phyloP scores from a whole-genome alignment of 1,140 invertebrate genomes.

The Plutomurus gul region DNA sequence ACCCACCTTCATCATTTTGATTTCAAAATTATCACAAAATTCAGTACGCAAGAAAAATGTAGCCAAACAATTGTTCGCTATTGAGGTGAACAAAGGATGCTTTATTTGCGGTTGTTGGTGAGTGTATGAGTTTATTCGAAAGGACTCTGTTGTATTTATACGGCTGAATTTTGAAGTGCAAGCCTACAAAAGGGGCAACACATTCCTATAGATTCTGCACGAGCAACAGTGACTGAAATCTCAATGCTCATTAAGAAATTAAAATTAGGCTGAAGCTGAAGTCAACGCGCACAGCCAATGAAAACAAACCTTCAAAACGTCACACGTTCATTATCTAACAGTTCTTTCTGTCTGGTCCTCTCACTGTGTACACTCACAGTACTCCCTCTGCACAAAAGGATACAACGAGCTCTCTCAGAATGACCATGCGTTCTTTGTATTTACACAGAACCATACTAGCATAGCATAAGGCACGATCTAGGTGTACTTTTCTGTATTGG shows the following conservation, averaged over 20 bases:
- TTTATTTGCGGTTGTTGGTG: neutral
- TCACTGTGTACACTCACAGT: too few relatives aligned
- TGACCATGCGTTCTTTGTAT: too few relatives aligned
- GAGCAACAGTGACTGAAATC: neutral
- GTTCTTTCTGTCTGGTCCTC: too few relatives aligned
- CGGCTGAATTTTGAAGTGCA: neutral
- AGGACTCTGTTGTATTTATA: neutral
- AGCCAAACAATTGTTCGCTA: neutral
- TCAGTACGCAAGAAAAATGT: neutral
- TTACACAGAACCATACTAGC: too few relatives aligned
- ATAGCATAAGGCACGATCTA: too few relatives aligned
- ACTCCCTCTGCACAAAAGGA: too few relatives aligned
- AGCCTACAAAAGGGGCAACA: too few relatives aligned
- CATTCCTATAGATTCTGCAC: too few relatives aligned
- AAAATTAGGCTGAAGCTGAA: slow-evolving; percentile 13
- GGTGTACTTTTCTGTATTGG: too few relatives aligned
- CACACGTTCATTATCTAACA: too few relatives aligned
- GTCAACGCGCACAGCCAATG: neutral
- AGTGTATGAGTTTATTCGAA: slow-evolving; percentile 1
- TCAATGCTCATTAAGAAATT: neutral
- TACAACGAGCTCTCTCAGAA: too few relatives aligned
- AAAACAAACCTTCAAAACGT: neutral
- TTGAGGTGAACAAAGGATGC: neutral
- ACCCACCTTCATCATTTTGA: slow-evolving; percentile 1
- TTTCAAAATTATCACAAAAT: slow-evolving; percentile 4